Evolutionary conservation across 2,888 invertebrate species (phyloP), one percentile per base, ranked within the genome.

Genomic region (Galerucella nymphaeae): DNA sequence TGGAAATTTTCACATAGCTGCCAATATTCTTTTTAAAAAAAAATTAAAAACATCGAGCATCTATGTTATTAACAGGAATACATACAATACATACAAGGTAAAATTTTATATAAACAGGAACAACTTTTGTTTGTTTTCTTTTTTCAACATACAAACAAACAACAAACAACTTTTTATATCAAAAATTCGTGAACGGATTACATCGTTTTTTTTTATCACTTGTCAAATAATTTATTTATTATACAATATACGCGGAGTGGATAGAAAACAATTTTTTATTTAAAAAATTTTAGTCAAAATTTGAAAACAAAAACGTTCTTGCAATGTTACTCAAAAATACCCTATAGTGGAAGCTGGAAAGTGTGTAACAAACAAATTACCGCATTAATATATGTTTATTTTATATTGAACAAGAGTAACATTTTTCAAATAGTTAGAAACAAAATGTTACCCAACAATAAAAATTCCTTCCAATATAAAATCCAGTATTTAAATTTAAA

Each of bases 41-140:
- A 62, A n/a, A 16, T 30, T 30, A 69, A 50, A 66, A 71, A 59
- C 50, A n/a, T 48, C 45, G 23, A 38, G 59, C 62, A 59, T 23
- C 61, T 57, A 57, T 45, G 61, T 6, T 38, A 6, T 71, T 53
- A 70, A 70, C 63, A 57, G 50, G 42, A 58, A 63, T 55, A 62
- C 53, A 63, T 53, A 53, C 53, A 53, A 53, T 53, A 53, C 53
- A 64, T 69, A 69, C 69, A 69, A 63, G 41, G 42, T 63, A 53
- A 42, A 42, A 57, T 62, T 67, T 61, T 61, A 57, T 64, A 70
- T 57, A 63, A 57, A 70, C 63, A 70, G 70, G 64, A 70, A 70
- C 70, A 70, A 70, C 30, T 18, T 55, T 67, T 67, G 8, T 11
- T 16, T 48, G 30, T 30, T 30, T 30, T 30, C 5, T 2, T 30